Base-by-base conservation (phyloP, 2,797 vertebrate genomes). In the Catostomus latipinnis region DNA sequence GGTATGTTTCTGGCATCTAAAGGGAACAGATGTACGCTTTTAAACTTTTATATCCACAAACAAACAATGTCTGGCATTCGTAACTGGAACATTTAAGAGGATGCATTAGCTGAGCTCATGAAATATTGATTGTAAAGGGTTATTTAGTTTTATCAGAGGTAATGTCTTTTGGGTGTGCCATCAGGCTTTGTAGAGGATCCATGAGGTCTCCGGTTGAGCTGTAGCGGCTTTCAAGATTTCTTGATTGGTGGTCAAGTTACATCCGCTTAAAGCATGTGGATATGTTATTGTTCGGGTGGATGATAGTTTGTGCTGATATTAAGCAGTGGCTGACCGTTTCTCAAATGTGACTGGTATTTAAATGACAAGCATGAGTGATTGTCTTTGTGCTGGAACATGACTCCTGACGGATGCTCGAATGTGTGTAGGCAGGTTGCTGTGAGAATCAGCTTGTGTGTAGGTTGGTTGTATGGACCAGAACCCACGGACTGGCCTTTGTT, bases 41-140 rank as follows among this genome's bases (percentile, higher is more conserved):
- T 60, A 75, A 71, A 52, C 71, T 65, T 71, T 57, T 67, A 68
- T 53, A 48, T 50, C 53, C 46, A 63, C 60, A 80, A 78, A 82
- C 65, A 84, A 84, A 71, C 71, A 77, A 68, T 57, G 46, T 4
- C 14, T 67, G 54, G 49, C 60, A 57, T 74, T 78, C 61, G 13
- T 67, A 73, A 74, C 71, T 56, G 76, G 74, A 84, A 65, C 71
- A 71, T 86, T 71, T 68, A 82, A 82, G 71, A 46, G 80, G 71
- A 46, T 78, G 85, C 85, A 84, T 84, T 86, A 84, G 82, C 49
- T 16, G 61, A 63, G 65, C 66, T 82, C 82, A 82, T 82, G 53
- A 82, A 86, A 82, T 84, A 86, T 86, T 84, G 85, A 86, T 84
- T 69, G 73, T 63, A 34, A 70, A 57, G 18, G 71, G 71, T 82